Evolutionary conservation across 2,113 vertebrate genomes (phyloP), one percentile per base, ranked within the genome.

Genomic region (Charadrius vociferus): DNA sequence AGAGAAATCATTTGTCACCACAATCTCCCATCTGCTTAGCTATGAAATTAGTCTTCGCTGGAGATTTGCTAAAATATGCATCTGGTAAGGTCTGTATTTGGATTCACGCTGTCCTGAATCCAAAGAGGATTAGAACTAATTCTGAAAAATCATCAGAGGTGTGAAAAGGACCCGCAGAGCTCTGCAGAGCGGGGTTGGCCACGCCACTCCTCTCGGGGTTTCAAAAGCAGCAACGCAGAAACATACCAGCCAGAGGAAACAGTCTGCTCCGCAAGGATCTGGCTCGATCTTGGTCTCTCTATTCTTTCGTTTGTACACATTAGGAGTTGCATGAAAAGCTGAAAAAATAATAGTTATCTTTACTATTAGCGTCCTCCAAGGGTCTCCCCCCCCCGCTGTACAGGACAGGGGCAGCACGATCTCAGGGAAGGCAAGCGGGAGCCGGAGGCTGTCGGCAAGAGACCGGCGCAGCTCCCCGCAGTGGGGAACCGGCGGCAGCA

Each of bases 321-420:
- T 99, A 91, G 99, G 99, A 72, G 99, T 99, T 58, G 99, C 99
- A 67, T 99, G 99, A 97, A 99, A 99, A 93, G 99, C 99, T 99
- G 97, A 17, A 98, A 91, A 93, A 97, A 92, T 81, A 97, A 93
- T 43, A 97, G 90, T 67, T 72, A 91, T 37, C 61, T 86, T 88
- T 86, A 88, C 81, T 77, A 34, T 45, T 65, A 90, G 81, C 62
- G 80, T 52, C 71, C 58, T 88, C 34, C 49, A 32, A 43, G 82
- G 58, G 36, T 62, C 36, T 70, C 55, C 55, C 47, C 55, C 55
- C 55, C 5, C 73, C 1, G 14, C 43, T 67, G 67, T 75, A 73
- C 91, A 85, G 83, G 66, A 91, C 53, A 74, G 81, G 71, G 47
- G 18, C 75, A 59, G 68, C 80, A 50, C 0, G 1, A 62, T 49